Evolutionary conservation across 2,113 vertebrate species (phyloP).

Genomic region (Vidua chalybeata): DNA sequence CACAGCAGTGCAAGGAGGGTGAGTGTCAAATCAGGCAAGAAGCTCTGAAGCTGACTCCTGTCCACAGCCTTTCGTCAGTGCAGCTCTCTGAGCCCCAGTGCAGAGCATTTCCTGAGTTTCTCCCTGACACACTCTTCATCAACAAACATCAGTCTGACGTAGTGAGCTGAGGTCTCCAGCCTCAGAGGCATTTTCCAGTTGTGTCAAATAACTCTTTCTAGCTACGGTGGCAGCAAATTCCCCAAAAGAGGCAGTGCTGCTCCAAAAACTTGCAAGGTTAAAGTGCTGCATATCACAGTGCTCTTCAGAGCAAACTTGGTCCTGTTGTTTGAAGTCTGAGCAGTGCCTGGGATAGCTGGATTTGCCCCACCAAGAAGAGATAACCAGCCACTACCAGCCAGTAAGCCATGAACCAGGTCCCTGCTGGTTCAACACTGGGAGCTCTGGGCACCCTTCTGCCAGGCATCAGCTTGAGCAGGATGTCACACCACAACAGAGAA

Average conservation of each 20-base stretch:
- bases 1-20: not conserved
- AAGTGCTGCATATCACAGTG: not conserved
- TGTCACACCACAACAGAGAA: not conserved
- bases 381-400: not conserved
- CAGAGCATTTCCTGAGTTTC: accelerated
- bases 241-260: accelerated
- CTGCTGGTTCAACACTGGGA: not conserved
- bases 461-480: not conserved
- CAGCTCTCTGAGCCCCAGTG: not conserved
- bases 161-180: not conserved
- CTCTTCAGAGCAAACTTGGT: not conserved
- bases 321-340: not conserved
- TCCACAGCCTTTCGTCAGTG: not conserved
- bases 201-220: not conserved
- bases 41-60: not conserved
- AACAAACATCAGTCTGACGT: not conserved
- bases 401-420: not conserved
- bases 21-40: not conserved
- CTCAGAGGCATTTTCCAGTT: not conserved
- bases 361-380: not conserved
- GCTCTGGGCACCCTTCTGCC: not conserved
- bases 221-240: accelerated
- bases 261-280: not conserved
- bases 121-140: not conserved
- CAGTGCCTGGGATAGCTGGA: not conserved